Evolutionary conservation across 2,797 vertebrate genomes (phyloP).

Genomic region (Paguma larvata): DNA sequence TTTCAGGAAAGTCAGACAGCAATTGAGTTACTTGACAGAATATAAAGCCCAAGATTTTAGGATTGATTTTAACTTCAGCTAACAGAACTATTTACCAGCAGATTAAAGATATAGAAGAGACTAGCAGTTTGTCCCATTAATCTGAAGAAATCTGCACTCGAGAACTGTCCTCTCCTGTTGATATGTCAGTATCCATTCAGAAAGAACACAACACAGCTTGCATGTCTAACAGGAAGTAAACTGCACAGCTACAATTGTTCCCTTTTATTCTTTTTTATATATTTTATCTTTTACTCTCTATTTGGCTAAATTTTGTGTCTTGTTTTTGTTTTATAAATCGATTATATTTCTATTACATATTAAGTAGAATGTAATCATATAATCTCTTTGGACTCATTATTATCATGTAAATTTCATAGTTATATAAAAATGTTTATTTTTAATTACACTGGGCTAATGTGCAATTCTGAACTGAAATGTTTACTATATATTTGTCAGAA

Average conservation of each 20-base stretch:
- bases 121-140: background rate
- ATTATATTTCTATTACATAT: background rate
- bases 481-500: constrained; percentile 58
- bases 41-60: background rate
- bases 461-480: constrained; percentile 52
- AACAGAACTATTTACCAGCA: constrained; percentile 16
- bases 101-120: constrained; percentile 9
- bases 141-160: background rate
- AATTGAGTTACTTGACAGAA: background rate
- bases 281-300: background rate
- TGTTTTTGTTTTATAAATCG: background rate
- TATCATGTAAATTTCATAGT: background rate
- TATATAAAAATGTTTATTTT: background rate
- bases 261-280: background rate
- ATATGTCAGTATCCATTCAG: background rate
- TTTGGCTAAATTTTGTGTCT: background rate
- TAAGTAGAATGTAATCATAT: background rate
- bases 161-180: background rate
- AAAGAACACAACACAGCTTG: background rate
- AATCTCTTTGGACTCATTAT: background rate
- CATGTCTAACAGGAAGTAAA: background rate
- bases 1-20: background rate
- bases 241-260: background rate
- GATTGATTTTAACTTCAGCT: background rate
- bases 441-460: background rate